phyloP scores from a whole-genome alignment of 1,140 invertebrate species.

The Tetranychus urticae region DNA sequence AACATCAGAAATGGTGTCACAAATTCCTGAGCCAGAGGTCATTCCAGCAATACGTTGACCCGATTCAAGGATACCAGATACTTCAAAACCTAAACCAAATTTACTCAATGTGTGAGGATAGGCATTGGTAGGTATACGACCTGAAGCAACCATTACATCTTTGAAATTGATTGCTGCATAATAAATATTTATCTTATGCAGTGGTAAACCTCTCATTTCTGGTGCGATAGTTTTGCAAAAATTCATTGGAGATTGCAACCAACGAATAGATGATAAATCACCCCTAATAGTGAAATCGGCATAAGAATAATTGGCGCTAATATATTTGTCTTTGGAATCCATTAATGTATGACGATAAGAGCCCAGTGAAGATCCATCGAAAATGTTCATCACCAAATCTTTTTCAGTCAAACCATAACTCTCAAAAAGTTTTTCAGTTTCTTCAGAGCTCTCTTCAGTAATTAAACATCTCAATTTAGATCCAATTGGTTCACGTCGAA shows the following conservation, averaged over 20 bases:
- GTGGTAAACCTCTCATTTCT: constrained; percentile 13
- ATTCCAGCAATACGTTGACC: constrained; percentile 78
- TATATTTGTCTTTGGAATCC: neutral
- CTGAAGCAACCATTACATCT: constrained; percentile 88
- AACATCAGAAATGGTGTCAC: constrained; percentile 68
- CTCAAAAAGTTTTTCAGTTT: neutral
- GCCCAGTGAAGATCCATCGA: constrained; percentile 48
- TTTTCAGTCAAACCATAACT: constrained; percentile 24
- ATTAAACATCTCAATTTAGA: constrained; percentile 31
- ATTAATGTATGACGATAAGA: constrained; percentile 43
- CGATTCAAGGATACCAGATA: constrained; percentile 42
- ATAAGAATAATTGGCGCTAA: constrained; percentile 54
- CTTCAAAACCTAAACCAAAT: constrained; percentile 43
- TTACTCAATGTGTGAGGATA: constrained; percentile 31
- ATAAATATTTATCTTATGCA: constrained; percentile 36
- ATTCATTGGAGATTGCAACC: constrained; percentile 52
- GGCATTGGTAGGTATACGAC: constrained; percentile 80
- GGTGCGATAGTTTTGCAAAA: constrained; percentile 21
- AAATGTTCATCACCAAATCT: constrained; percentile 61
- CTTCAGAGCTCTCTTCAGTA: neutral
- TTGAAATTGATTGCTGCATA: constrained; percentile 82
- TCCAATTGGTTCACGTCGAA: constrained; percentile 56
- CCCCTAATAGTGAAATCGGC: constrained; percentile 61
- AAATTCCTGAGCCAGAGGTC: constrained; percentile 38
- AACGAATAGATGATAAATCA: constrained; percentile 68